Evolutionary conservation across 2,113 vertebrate genomes (phyloP), one percentile per base, ranked within the genome.

Genomic region (Sinocyclocheilus maitianheensis): DNA sequence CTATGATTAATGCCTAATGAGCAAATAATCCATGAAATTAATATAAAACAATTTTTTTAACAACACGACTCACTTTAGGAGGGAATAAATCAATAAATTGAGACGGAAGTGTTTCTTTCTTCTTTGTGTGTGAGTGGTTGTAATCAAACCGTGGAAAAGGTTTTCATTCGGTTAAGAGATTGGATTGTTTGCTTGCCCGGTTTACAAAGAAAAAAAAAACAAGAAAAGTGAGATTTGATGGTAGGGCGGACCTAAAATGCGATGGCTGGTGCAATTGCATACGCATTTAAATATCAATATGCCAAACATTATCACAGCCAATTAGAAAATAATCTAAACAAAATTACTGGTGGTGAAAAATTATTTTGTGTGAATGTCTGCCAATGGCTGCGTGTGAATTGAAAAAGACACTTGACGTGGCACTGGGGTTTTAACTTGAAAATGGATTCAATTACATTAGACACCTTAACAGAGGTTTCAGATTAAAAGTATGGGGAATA

Each of bases 1-100:
- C 95, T 91, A 93, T 97, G 97, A 99, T 98, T 98, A 98, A 98
- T 98, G 96, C 94, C 95, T 97, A 98, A 98, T 96, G 96, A 97
- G 96, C 96, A 98, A 98, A 98, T 97, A 97, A 98, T 96, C 96
- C 91, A 93, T 97, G 97, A 96, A 97, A 97, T 97, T 96, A 97
- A 97, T 96, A 96, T 95, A 96, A 96, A 96, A 96, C 95, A 95
- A 94, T 96, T 97, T 94, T 30, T 94, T 95, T 96, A 95, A 95
- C 95, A 94, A 94, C 93, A 94, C 67, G 75, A 63, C 94, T 94
- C 94, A 96, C 96, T 93, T 96, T 91, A 91, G 30, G 65, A 91
- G 90, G 88, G 88, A 91, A 91, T 93, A 95, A 92, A 92, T 90
- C 88, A 84, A 93, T 92, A 93, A 92, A 90, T 85, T 87, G 79